A percentile compares a stretch with the other conserved stretches of the same genome.
Conservation (phyloP, 2,113 vertebrate genomes). For the Colossoma macropomum region DNA sequence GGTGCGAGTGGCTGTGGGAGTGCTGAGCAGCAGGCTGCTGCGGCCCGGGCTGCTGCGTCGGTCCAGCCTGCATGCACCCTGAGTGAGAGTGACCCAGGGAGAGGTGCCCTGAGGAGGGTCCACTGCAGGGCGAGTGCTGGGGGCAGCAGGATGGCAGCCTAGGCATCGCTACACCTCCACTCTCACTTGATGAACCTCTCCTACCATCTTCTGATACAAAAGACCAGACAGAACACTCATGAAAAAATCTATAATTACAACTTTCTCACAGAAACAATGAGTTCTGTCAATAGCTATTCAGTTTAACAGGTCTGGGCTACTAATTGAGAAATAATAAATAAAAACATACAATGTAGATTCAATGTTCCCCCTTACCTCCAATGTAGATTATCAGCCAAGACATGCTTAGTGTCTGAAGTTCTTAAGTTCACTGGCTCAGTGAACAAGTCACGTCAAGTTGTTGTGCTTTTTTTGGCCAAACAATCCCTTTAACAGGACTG, state of each 20-base stretch:
- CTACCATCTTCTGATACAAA: conserved; percentile 83
- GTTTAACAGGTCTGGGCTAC: neutral
- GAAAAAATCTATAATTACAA: no score
- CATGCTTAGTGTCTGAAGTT: no score
- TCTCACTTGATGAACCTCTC: conserved; percentile 81
- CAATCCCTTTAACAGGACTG: no score
- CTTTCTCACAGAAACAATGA: no score
- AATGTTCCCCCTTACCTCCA: no score
- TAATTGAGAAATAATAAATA: neutral
- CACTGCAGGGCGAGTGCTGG: conserved; percentile 94
- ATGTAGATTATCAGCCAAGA: no score
- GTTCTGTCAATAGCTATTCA: neutral
- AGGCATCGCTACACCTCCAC: conserved; percentile 88
- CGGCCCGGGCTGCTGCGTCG: conserved; percentile 80
- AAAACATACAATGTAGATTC: no score
- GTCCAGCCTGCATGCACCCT: conserved; percentile 88
- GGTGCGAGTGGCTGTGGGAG: conserved; percentile 84
- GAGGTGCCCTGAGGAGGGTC: conserved; percentile 87
- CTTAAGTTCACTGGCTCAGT: no score
- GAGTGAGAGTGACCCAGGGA: conserved; percentile 87
- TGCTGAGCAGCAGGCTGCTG: conserved; percentile 83
- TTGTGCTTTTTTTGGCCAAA: no score
- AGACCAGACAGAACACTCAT: neutral
- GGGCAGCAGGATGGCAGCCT: conserved; percentile 96
- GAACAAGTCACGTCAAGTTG: no score